phyloP scores from a whole-genome alignment of 2,113 vertebrate genomes.

The Oncorhynchus keta region DNA sequence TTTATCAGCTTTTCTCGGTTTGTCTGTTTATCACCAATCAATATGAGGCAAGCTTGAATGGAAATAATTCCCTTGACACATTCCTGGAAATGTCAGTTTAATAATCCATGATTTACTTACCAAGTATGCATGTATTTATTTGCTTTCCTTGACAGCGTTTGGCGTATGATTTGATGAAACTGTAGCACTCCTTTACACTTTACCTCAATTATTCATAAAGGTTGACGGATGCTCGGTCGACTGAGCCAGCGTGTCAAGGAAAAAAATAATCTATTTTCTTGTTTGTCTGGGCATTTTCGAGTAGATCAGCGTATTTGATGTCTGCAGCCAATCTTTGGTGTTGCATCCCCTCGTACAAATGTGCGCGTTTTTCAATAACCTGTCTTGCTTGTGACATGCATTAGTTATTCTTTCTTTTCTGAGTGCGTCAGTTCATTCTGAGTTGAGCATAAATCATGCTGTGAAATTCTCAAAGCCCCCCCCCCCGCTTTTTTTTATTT shows the following conservation, averaged over 20 bases:
- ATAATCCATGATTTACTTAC: not conserved
- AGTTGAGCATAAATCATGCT: constrained; percentile 66
- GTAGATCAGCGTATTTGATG: not conserved
- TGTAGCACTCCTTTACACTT: constrained; percentile 29
- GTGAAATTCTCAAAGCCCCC: constrained; percentile 59
- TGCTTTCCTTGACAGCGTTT: not conserved
- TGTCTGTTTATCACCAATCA: not conserved
- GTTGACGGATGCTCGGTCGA: not conserved
- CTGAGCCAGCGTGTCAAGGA: not conserved
- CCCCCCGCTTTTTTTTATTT: not conserved
- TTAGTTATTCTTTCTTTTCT: not conserved
- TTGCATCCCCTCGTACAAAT: not conserved
- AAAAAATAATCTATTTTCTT: not conserved
- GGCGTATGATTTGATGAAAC: constrained; percentile 5
- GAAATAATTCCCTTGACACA: not conserved
- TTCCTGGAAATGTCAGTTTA: not conserved
- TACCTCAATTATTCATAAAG: constrained; percentile 15
- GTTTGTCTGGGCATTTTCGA: not conserved
- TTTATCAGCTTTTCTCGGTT: constrained; percentile 16
- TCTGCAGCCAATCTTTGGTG: not conserved
- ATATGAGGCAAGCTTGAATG: constrained; percentile 20
- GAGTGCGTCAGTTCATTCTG: constrained; percentile 17
- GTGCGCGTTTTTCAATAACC: constrained; percentile 3
- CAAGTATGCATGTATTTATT: constrained; percentile 24
- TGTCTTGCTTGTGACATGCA: not conserved